A percentile compares a stretch with the other conserved stretches of the same genome.
phyloP scores from a whole-genome alignment of 1,140 invertebrate species.

The Xylocopa sonorina region DNA sequence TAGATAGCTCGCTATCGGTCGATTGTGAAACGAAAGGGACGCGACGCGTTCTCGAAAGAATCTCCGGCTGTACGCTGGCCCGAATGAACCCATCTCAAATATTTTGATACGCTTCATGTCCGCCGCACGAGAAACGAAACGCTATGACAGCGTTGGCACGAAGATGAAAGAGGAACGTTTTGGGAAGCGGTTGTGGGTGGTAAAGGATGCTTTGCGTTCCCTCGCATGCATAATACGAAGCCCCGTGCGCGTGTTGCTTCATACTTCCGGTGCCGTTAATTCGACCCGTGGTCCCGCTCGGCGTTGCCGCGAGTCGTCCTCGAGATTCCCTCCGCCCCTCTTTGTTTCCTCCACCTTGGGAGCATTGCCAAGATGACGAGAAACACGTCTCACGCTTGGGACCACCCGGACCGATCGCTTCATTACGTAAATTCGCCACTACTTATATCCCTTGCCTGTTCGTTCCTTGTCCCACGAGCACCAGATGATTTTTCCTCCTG shows the following conservation, averaged over 20 bases:
- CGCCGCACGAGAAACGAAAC: slow-evolving; percentile 1
- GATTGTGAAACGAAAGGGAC: not conserved
- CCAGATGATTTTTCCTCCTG: not conserved
- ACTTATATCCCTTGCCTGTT: not conserved
- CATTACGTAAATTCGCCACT: slow-evolving; percentile 65
- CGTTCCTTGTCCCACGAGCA: not conserved
- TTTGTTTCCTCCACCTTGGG: slow-evolving; percentile 59
- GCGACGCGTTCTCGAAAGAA: not conserved
- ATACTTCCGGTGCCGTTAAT: slow-evolving; percentile 63
- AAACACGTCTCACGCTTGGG: slow-evolving; percentile 51
- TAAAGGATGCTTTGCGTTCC: slow-evolving; percentile 49
- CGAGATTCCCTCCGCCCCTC: slow-evolving; percentile 24
- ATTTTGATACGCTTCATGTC: slow-evolving; percentile 56
- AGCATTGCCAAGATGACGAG: slow-evolving; percentile 54
- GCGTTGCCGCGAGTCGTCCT: slow-evolving; percentile 7
- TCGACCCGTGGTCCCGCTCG: slow-evolving; percentile 27
- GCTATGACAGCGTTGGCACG: slow-evolving; percentile 31
- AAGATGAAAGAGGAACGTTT: slow-evolving; percentile 48
- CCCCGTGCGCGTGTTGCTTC: slow-evolving; percentile 51
- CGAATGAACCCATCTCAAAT: slow-evolving; percentile 51
- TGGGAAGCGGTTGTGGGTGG: slow-evolving; percentile 63
- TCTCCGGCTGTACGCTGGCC: not conserved
- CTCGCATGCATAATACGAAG: slow-evolving; percentile 54
- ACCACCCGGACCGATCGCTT: slow-evolving; percentile 65
- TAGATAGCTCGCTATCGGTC: too few relatives aligned